Base-by-base conservation (phyloP, 64 coral and sea anemone genomes). In the Stylophora pistillata region DNA sequence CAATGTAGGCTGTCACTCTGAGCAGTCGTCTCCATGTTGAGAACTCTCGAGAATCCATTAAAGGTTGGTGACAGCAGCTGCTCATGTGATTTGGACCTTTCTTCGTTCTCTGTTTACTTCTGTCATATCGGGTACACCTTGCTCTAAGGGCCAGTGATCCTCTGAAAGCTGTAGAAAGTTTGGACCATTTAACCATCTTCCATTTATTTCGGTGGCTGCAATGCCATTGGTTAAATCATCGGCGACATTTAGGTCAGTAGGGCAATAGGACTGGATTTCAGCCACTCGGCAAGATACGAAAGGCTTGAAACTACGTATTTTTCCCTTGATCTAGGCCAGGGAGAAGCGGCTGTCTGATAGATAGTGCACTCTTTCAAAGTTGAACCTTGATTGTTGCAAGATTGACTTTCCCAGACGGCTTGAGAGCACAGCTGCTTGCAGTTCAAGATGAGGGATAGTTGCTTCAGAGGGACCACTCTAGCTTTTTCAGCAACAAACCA, bases 231-330 rank as follows among this genome's bases (percentile, higher is more conserved):
- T 69, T 53, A 92, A 53, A 26, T 92, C 83, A 64, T 92, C 82
- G 4, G 90, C 84, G 11, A 92, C 83, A 52, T 87, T 92, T 15
- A 65, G 20, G 21, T 65, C 15, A 4, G 78, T 85, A 15, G 89
- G 79, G 65, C 81, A 92, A 23, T 92, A 25, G 90, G 29, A 29
- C 26, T 91, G 90, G 30, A 91, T 86, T 66, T 91, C 89, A 26
- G 55, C 59, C 3, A 91, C 37, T 33, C 75, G 26, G 37, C 61
- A 74, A 9, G 82, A 85, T 1, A 92, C 82, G 41, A 92, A 92
- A 2, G 63, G 90, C 30, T 92, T 92, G 52, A 71, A 86, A 33
- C 58, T 31, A 14, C 61, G 37, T 32, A 41, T 74, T 16, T 86
- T 14, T 16, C 55, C 78, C 27, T 73, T 1, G 18, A 80, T 92